Conservation (phyloP, 2,113 vertebrate genomes). For the Fukomys damarensis region DNA sequence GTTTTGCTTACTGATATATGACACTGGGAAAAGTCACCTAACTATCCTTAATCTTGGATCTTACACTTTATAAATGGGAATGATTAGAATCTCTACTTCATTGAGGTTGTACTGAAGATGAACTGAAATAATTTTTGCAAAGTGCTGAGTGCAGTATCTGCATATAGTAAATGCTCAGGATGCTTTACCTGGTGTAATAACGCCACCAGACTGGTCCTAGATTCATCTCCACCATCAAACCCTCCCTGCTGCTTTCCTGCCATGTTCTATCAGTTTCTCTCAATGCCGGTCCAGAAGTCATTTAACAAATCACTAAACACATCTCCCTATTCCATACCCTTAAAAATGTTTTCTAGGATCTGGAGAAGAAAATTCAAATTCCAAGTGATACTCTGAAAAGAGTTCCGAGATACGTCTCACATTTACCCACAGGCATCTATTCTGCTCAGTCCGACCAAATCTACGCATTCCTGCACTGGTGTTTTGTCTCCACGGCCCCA, state of each 20-base stretch:
- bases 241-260: background rate
- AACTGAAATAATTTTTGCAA: constrained; percentile 13
- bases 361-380: background rate
- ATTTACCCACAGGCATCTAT: no score
- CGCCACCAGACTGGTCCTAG: no score
- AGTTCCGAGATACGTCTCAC: accelerated
- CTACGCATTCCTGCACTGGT: accelerated
- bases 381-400: background rate
- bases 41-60: background rate
- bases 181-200: background rate
- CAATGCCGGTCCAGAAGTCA: background rate
- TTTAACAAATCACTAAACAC: background rate
- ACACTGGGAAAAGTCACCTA: background rate
- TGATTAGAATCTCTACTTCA: constrained; percentile 48
- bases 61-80: constrained; percentile 39
- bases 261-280: background rate
- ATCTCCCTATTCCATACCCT: background rate
- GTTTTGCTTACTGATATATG: background rate
- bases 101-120: background rate
- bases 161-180: background rate
- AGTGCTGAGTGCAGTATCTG: background rate
- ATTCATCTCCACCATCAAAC: background rate
- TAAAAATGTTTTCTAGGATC: background rate
- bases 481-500: accelerated
- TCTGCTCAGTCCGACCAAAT: accelerated